Conservation (phyloP, 2,113 vertebrate species). For the Lepidiolamprologus cunningtoni region DNA sequence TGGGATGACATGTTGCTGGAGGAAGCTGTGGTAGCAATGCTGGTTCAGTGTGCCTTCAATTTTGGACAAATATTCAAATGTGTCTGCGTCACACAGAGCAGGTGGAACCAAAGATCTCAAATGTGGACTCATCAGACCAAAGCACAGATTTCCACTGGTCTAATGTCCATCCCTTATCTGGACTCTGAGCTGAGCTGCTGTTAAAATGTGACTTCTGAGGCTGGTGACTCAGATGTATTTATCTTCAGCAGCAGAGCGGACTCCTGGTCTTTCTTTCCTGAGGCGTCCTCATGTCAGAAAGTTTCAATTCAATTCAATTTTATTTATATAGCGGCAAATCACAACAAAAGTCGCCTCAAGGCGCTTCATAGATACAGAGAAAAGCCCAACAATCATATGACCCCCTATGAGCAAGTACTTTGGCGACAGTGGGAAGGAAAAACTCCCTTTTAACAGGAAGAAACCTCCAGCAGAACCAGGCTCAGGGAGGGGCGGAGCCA, state of each 20-base stretch:
- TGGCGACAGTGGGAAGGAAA: no score
- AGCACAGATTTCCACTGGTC: neutral
- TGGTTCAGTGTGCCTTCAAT: neutral
- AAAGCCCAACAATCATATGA: no score
- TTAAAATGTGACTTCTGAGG: neutral
- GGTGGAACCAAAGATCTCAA: neutral
- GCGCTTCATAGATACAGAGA: no score
- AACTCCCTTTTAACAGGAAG: no score
- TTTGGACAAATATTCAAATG: neutral
- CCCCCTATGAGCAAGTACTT: no score
- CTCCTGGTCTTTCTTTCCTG: neutral
- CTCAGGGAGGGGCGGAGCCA: no score
- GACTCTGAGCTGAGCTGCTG: neutral
- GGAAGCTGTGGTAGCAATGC: neutral
- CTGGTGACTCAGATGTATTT: neutral
- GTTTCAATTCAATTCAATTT: no score
- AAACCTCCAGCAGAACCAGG: no score
- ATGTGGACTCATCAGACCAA: neutral
- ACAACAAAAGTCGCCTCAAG: no score
- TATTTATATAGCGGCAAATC: no score
- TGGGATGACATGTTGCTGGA: neutral
- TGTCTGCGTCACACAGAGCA: neutral
- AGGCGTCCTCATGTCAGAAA: no score
- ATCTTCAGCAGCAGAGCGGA: neutral
- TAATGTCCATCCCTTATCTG: neutral